These are phyloP conservation scores for Thripadectes ignobilis DNA, from an alignment of 2,797 vertebrate species.

Conservation along the genomic window DNA sequence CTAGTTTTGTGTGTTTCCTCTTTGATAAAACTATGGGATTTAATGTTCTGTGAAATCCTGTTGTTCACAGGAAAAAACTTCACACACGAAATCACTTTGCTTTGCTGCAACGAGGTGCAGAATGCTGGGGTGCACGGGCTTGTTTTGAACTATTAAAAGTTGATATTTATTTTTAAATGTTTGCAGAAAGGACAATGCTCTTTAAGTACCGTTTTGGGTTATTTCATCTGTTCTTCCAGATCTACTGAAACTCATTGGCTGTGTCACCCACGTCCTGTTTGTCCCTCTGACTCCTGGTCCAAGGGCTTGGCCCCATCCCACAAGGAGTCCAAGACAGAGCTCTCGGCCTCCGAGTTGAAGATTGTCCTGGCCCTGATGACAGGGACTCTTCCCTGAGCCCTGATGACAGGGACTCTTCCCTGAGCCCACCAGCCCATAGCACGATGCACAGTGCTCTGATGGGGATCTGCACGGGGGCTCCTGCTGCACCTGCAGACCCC, in stretches of 20 bases:
- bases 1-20: not conserved
- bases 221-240: not conserved
- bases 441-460: accelerated
- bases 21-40: slow-evolving; percentile 1
- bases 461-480: accelerated
- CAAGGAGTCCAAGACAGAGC: accelerated
- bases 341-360: accelerated
- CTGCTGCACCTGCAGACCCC: not conserved
- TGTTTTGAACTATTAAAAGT: not conserved
- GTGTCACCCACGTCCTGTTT: not conserved
- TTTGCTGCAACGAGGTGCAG: not conserved
- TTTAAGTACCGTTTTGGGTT: not conserved
- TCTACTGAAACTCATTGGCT: not conserved
- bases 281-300: not conserved
- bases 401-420: not conserved
- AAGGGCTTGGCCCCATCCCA: too few relatives aligned
- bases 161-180: not conserved
- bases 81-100: not conserved
- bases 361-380: not conserved
- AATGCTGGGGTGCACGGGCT: not conserved
- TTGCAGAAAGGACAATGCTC: not conserved
- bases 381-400: not conserved
- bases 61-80: not conserved
- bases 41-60: not conserved
- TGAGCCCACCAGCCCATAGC: not conserved